These are phyloP conservation scores for Apocheima hispidaria DNA, from an alignment of 2,888 invertebrate species.

Conservation along the genomic window DNA sequence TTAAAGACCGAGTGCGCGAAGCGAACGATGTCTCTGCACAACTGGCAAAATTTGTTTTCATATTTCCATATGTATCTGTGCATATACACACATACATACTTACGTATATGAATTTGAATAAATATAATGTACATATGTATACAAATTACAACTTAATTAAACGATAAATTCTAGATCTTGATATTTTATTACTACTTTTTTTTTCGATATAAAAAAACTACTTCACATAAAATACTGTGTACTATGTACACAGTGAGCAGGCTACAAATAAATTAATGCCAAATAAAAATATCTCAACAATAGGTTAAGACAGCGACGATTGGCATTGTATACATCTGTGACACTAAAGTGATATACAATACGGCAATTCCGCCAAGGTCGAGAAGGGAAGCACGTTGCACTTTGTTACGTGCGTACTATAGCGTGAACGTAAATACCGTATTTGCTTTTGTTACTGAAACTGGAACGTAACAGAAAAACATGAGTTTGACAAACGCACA, in stretches of 20 bases:
- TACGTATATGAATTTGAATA: too few species aligned
- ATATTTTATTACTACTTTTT: too few species aligned
- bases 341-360: slow-evolving; percentile 24
- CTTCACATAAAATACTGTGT: background rate
- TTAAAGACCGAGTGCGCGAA: too few species aligned
- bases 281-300: slow-evolving; percentile 7
- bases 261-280: slow-evolving; percentile 3
- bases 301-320: slow-evolving; percentile 3
- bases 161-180: too few species aligned
- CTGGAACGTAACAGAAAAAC: background rate
- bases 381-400: slow-evolving; percentile 20
- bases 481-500: too few species aligned
- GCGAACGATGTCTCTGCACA: too few species aligned
- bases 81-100: too few species aligned
- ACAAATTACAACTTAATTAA: too few species aligned
- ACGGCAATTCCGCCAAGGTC: slow-evolving; percentile 30
- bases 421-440: slow-evolving; percentile 8
- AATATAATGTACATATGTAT: too few species aligned
- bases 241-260: background rate
- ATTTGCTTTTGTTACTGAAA: slow-evolving; percentile 6
- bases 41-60: too few species aligned
- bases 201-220: background rate
- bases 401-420: slow-evolving; percentile 3
- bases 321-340: slow-evolving; percentile 8
- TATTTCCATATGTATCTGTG: too few species aligned